Evolutionary conservation across 92 coral and sea anemone species (phyloP).

Genomic region (Paramuricea clavata): DNA sequence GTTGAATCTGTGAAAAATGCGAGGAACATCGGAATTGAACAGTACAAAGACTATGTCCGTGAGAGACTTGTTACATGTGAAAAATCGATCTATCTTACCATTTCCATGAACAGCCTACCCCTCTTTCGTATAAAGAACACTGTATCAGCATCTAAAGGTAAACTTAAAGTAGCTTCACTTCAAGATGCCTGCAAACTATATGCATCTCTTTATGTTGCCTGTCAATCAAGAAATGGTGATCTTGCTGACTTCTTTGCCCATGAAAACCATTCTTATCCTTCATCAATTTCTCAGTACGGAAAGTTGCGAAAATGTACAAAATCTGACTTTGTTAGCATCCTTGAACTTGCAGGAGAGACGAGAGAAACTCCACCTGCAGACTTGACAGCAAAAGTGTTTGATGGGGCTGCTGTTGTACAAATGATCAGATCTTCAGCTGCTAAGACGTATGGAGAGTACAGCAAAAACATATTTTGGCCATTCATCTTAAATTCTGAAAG

Average conservation of each 20-base stretch:
- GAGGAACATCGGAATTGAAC: background rate
- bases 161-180: background rate
- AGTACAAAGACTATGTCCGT: slow-evolving; percentile 24
- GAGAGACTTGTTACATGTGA: slow-evolving; percentile 22
- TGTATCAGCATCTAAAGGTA: background rate
- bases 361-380: background rate
- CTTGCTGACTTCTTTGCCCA: slow-evolving; percentile 15
- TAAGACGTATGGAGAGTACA: slow-evolving; percentile 17
- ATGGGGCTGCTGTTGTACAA: slow-evolving; percentile 25
- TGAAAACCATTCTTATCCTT: slow-evolving; percentile 17
- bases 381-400: slow-evolving; percentile 7
- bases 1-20: slow-evolving; percentile 24
- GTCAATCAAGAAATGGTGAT: slow-evolving; percentile 20
- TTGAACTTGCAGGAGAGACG: background rate
- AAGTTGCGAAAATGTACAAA: slow-evolving; percentile 4
- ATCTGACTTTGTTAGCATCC: slow-evolving; percentile 6
- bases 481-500: slow-evolving; percentile 3
- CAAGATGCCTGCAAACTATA: slow-evolving; percentile 19
- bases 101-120: slow-evolving; percentile 37
- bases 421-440: slow-evolving; percentile 4
- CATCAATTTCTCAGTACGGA: slow-evolving; percentile 22
- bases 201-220: slow-evolving; percentile 4
- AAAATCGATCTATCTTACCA: slow-evolving; percentile 8
- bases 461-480: slow-evolving; percentile 27
- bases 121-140: slow-evolving; percentile 31